Evolutionary conservation across 2,113 vertebrate genomes (phyloP).

Genomic region (Theristicus caerulescens): DNA sequence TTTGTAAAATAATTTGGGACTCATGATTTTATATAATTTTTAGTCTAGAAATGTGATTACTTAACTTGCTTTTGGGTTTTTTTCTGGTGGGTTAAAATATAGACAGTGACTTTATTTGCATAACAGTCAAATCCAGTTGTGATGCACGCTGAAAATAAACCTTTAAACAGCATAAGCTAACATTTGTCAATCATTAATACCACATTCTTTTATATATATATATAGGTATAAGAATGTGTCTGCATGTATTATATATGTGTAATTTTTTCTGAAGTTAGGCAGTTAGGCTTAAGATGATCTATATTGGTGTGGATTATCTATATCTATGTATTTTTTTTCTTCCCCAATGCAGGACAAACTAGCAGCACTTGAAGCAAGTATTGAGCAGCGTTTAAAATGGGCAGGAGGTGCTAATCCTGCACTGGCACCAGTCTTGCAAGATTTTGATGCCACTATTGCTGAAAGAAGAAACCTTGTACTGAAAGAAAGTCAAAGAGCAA

Average conservation of each 20-base stretch:
- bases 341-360: conserved; percentile 86
- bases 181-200: background rate
- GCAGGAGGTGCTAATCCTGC: conserved; percentile 96
- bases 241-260: background rate
- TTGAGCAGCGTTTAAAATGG: conserved; percentile 98
- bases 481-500: conserved; percentile 92
- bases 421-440: conserved; percentile 92
- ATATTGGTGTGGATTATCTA: background rate
- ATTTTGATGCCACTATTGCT: conserved; percentile 96
- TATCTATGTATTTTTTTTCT: background rate
- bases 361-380: conserved; percentile 91
- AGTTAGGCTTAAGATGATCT: background rate
- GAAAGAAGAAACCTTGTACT: conserved; percentile 90
- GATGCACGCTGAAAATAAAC: background rate
- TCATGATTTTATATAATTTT: background rate
- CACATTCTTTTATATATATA: background rate
- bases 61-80: background rate
- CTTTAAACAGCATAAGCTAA: background rate
- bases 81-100: background rate
- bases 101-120: background rate
- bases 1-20: background rate
- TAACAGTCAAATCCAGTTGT: background rate
- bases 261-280: background rate
- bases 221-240: background rate
- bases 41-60: background rate